Percentiles rank a stretch among this genome's conserved stretches.
Evolutionary conservation across 2,888 invertebrate genomes (phyloP).

Genomic region (Hylaea fasciaria): DNA sequence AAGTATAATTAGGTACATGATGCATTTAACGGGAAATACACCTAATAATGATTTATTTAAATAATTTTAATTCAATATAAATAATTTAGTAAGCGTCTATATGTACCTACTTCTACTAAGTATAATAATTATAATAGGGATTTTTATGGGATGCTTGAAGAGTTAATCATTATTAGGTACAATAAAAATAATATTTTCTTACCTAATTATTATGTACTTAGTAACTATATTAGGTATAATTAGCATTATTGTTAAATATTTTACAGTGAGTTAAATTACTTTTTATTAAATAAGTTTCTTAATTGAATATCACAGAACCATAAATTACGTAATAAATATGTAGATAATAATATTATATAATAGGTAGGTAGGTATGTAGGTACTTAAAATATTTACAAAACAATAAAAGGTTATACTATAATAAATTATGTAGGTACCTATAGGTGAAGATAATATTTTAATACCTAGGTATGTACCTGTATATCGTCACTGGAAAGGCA

Average conservation of each 20-base stretch:
- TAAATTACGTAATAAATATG: conserved; percentile 34
- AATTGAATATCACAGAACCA: conserved; percentile 76
- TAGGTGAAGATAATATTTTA: too few species aligned
- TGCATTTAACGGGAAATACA: too few species aligned
- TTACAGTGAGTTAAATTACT: not conserved
- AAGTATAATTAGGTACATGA: too few species aligned
- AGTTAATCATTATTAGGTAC: not conserved
- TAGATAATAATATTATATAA: not conserved
- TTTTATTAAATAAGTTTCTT: conserved; percentile 44
- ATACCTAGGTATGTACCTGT: too few species aligned
- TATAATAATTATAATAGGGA: too few species aligned
- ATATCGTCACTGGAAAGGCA: too few species aligned
- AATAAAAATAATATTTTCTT: not conserved
- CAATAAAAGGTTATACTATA: not conserved
- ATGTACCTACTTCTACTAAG: too few species aligned
- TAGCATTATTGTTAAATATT: not conserved
- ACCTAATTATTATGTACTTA: not conserved
- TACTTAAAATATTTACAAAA: not conserved
- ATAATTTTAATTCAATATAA: not conserved
- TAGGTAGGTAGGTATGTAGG: too few species aligned
- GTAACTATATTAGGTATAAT: too few species aligned
- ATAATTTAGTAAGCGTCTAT: too few species aligned
- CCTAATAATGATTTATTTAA: too few species aligned
- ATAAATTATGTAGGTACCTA: too few species aligned
- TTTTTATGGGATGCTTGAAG: not conserved